Percentiles rank a stretch among this genome's conserved stretches.
Conservation (phyloP, 2,797 vertebrate species). For the Prunella strophiata region DNA sequence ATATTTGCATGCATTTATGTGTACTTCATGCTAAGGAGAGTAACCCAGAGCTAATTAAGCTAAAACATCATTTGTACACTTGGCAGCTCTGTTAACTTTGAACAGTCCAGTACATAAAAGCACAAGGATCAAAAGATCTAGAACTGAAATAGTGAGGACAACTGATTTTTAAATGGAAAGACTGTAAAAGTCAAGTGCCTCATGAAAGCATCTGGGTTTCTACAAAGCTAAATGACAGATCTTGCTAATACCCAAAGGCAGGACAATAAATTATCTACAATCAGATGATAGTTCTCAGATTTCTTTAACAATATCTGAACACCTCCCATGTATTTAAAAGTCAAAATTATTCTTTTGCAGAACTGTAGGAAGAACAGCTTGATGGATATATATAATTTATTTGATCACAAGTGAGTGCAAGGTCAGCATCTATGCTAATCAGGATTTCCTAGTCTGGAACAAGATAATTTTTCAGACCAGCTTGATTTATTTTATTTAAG, state of each 20-base stretch:
- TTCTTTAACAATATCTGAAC: background rate
- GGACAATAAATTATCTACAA: conserved; percentile 35
- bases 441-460: background rate
- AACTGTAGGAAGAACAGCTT: background rate
- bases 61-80: conserved; percentile 44
- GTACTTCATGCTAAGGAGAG: conserved; percentile 39
- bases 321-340: conserved; percentile 35
- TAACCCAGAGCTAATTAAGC: conserved; percentile 58
- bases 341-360: background rate
- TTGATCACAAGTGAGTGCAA: background rate
- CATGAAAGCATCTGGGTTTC: conserved; percentile 44
- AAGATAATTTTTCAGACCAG: conserved; percentile 8
- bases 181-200: conserved; percentile 56
- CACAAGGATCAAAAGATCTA: conserved; percentile 57
- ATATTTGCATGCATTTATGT: conserved; percentile 64
- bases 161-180: conserved; percentile 42
- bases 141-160: conserved; percentile 30
- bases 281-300: background rate
- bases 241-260: conserved; percentile 42
- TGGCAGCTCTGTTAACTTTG: conserved; percentile 55
- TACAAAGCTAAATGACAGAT: conserved; percentile 28
- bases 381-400: background rate
- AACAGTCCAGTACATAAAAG: conserved; percentile 58
- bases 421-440: background rate
- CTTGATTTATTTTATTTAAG: background rate